phyloP scores from a whole-genome alignment of 1,140 invertebrate species.

The Drosophila pallidifrons region DNA sequence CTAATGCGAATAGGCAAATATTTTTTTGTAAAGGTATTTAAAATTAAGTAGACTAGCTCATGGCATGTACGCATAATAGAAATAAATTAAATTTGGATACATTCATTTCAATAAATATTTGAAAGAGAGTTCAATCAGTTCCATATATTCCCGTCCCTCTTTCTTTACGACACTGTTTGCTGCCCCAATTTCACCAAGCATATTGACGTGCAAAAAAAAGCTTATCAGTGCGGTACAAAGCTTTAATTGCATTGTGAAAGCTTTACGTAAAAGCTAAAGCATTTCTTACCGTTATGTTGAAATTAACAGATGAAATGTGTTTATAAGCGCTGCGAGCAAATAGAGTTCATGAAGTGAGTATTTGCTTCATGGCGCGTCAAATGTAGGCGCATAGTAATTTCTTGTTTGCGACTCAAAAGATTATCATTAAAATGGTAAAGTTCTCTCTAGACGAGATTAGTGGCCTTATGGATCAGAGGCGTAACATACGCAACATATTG shows the following conservation, averaged over 20 bases:
- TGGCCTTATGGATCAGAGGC: conserved; percentile 99
- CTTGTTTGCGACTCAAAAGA: background rate
- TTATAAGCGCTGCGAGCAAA: conserved; percentile 9
- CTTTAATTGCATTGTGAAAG: background rate
- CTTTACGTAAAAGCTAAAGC: conserved; percentile 9
- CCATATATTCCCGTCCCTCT: background rate
- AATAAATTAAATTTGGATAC: background rate
- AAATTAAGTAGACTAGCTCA: background rate
- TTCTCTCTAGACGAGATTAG: conserved; percentile 99
- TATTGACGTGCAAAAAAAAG: conserved; percentile 1
- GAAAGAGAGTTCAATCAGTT: background rate
- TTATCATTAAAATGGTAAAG: conserved; percentile 91
- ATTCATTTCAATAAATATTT: background rate
- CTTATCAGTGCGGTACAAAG: background rate
- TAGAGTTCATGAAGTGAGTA: conserved; percentile 4
- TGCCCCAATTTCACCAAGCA: conserved; percentile 9
- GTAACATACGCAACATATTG: conserved; percentile 99
- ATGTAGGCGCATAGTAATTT: conserved; percentile 27
- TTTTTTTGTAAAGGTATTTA: background rate
- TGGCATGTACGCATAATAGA: background rate
- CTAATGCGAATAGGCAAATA: background rate
- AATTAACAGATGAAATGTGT: conserved; percentile 12
- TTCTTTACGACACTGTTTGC: conserved; percentile 4
- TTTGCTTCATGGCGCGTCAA: conserved; percentile 15
- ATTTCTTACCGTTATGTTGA: conserved; percentile 27